Evolutionary conservation across 2,113 vertebrate genomes (phyloP), one percentile per base, ranked within the genome.

Genomic region (Ariopsis seemanni): DNA sequence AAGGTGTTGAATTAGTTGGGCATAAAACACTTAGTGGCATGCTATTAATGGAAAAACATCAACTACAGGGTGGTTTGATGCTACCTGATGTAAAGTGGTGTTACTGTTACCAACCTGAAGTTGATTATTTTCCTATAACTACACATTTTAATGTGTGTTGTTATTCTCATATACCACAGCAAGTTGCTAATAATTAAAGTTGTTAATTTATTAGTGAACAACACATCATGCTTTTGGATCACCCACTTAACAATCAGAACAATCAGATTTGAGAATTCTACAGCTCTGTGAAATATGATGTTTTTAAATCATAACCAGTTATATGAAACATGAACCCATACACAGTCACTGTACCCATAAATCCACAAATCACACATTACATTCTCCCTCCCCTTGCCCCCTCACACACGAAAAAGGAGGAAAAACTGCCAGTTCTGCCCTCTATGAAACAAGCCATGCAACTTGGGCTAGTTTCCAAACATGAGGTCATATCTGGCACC

Each of bases 401-500:
- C 57, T 25, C 12, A 4, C 5, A 42, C 18, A 74, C 20, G 5
- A 50, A 11, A 77, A 14, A 30, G 14, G 15, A 30, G 30, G 5
- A 69, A 52, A 77, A 69, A 15, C 52, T 48, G 15, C 53, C 75
- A 62, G 57, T 50, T 77, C 63, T 62, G n/a, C 85, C 65, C 42
- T 34, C 71, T 10, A 84, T 67, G 42, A 86, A 30, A 85, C 69
- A 87, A 87, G 77, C 15, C 82, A 53, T 85, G 52, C 20, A 65
- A 74, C 53, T 67, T 57, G 79, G 67, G 58, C n/a, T n/a, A 27
- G 53, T 81, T 89, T 63, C 8, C 25, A 72, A 82, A 5, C 1
- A 34, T 91, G 87, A 90, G 74, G 57, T 90, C 89, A 90, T 89
- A 81, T 72, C 84, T 90, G 90, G 86, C 89, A 75, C 17, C 25